A percentile compares a stretch with the other conserved stretches of the same genome.
Conservation (phyloP, 2,888 invertebrate species). For the Xiphydria camelus region DNA sequence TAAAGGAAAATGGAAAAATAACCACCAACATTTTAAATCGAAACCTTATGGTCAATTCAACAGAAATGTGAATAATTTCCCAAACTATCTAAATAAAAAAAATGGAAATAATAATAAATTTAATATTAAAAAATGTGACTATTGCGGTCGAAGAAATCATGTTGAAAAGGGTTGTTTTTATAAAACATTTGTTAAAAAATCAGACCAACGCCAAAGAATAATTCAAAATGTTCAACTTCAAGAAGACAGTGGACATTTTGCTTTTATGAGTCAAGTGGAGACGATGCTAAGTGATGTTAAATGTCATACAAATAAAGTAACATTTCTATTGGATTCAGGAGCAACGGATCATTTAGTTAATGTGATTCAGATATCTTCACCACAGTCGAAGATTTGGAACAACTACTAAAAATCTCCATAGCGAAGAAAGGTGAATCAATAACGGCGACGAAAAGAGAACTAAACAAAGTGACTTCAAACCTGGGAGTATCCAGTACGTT, state of each 20-base stretch:
- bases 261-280: constrained; percentile 2
- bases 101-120: constrained; percentile 1
- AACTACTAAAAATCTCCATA: background rate
- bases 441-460: no score
- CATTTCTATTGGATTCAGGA: no score
- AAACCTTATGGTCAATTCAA: constrained; percentile 1
- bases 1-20: no score
- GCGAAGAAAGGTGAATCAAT: no score
- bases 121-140: constrained; percentile 3
- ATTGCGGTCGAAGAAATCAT: constrained; percentile 4
- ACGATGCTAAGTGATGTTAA: background rate
- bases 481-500: no score
- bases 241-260: background rate
- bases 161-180: constrained; percentile 9
- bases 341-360: no score
- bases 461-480: no score
- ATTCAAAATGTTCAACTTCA: constrained; percentile 6
- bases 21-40: background rate
- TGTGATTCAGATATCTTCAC: no score
- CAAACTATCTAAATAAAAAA: background rate
- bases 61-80: constrained; percentile 3
- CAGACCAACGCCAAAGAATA: constrained; percentile 3
- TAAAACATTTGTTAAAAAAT: no score
- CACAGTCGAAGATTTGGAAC: no score
- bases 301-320: background rate